These are phyloP conservation scores for Pyrgilauda ruficollis DNA, from an alignment of 2,113 vertebrate genomes.

Conservation along the genomic window DNA sequence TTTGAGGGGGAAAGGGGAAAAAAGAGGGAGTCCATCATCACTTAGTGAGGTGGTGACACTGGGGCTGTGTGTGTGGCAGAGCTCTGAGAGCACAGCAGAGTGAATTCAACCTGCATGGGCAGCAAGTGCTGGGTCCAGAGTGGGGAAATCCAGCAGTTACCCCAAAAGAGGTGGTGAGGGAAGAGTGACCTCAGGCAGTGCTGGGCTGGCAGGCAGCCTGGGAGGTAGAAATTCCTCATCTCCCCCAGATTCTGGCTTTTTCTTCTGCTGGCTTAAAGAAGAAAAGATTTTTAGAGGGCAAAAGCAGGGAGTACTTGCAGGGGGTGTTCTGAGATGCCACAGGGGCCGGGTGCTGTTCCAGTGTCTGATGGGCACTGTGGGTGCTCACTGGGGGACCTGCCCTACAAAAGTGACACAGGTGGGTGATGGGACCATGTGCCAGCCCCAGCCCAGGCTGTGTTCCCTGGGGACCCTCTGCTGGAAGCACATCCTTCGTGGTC, in stretches of 20 bases:
- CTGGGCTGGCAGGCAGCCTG: background rate
- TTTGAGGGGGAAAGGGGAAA: background rate
- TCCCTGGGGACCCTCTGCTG: background rate
- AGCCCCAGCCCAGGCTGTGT: background rate
- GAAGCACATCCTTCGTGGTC: background rate
- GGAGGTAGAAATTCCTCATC: background rate
- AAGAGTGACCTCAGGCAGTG: background rate
- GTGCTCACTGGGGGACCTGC: background rate
- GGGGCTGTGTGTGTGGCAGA: background rate
- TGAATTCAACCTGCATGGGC: background rate
- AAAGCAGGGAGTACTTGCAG: background rate
- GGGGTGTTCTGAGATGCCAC: accelerated
- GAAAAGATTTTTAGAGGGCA: background rate
- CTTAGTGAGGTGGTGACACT: background rate
- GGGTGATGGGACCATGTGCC: background rate
- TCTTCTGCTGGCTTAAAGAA: background rate
- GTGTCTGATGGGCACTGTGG: background rate
- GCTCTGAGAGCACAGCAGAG: background rate
- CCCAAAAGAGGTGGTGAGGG: background rate
- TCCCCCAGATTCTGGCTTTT: background rate
- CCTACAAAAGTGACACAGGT: accelerated
- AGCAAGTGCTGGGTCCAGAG: background rate
- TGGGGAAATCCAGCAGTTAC: accelerated
- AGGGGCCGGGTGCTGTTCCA: accelerated
- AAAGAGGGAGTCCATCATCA: background rate